Percentiles rank a stretch among this genome's conserved stretches.
Evolutionary conservation across 2,888 invertebrate species (phyloP).

Genomic region (Isotomurus palustris): DNA sequence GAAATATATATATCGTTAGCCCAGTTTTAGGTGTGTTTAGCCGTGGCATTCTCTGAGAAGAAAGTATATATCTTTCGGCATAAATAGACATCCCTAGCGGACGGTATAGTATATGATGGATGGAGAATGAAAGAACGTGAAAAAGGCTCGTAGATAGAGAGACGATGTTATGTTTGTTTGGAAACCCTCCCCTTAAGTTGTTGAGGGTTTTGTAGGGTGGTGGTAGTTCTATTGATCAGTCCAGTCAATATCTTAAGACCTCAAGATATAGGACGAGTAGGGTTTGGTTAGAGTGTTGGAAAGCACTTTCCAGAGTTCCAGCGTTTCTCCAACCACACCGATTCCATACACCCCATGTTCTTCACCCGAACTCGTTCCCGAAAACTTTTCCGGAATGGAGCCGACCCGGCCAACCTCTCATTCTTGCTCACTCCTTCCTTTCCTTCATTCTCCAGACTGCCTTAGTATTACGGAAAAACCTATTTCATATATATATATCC

Average conservation of each 20-base stretch:
- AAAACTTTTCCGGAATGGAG: neutral
- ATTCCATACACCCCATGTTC: neutral
- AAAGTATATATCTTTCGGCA: too few relatives aligned
- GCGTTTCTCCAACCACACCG: too few relatives aligned
- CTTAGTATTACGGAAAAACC: too few relatives aligned
- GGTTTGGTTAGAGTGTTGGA: too few relatives aligned
- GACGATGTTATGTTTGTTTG: neutral
- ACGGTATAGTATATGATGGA: too few relatives aligned
- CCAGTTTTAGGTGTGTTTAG: neutral
- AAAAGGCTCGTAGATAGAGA: too few relatives aligned
- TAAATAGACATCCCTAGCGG: too few relatives aligned
- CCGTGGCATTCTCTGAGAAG: too few relatives aligned
- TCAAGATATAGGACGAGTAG: slow-evolving; percentile 9
- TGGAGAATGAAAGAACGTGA: too few relatives aligned
- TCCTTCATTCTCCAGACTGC: too few relatives aligned
- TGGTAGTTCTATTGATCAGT: slow-evolving; percentile 22
- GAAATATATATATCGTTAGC: neutral
- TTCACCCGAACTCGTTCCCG: neutral
- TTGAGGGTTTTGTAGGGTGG: slow-evolving; percentile 9
- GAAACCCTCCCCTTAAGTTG: slow-evolving; percentile 6
- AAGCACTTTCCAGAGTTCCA: too few relatives aligned
- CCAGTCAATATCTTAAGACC: slow-evolving; percentile 22
- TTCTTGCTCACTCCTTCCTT: neutral
- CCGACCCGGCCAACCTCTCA: neutral
- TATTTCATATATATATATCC: too few relatives aligned